Evolutionary conservation across 1,140 invertebrate species (phyloP), one percentile per base, ranked within the genome.

Genomic region (Listronotus bonariensis): DNA sequence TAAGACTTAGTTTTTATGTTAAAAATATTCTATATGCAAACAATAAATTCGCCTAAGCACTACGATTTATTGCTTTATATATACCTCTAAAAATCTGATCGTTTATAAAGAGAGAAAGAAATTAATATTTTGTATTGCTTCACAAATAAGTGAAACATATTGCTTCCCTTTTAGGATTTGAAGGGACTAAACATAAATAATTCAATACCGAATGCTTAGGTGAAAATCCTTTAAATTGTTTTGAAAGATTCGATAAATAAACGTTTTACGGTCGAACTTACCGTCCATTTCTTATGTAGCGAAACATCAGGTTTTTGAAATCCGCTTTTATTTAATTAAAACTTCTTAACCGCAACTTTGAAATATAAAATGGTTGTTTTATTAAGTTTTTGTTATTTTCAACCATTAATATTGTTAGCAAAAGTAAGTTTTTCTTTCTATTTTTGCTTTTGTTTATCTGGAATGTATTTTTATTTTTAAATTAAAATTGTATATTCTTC

Each of bases 191-290:
- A 53, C 31, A 26, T 56, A 38, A 56, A 56, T 56, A 56, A 56
- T 56, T 56, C 53, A 56, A 43, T 11, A n/a, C n/a, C 9, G 40
- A 56, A 42, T 43, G 36, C 9, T 42, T 53, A 36, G 53, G 38
- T 26, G 53, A 43, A 56, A 56, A 56, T 56, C 53, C 41, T 42
- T 56, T 42, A 56, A 56, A 43, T 56, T 56, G 38, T 38, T 53
- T 56, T 15, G 53, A 31, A 41, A 31, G 31, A 43, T 43, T 32
- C 40, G 14, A 32, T 56, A 56, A 56, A 18, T 43, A 15, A 43
- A 18, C n/a, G 7, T 43, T 14, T 43, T 43, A 43, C 17, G 3
- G 17, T n/a, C 6, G n/a, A 14, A 43, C n/a, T 14, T 43, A 43
- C 17, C 7, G 41, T 7, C n/a, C 41, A n/a, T 8, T 14, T 15